phyloP scores from a whole-genome alignment of 2,797 vertebrate genomes.

The Apogon hyalosoma region DNA sequence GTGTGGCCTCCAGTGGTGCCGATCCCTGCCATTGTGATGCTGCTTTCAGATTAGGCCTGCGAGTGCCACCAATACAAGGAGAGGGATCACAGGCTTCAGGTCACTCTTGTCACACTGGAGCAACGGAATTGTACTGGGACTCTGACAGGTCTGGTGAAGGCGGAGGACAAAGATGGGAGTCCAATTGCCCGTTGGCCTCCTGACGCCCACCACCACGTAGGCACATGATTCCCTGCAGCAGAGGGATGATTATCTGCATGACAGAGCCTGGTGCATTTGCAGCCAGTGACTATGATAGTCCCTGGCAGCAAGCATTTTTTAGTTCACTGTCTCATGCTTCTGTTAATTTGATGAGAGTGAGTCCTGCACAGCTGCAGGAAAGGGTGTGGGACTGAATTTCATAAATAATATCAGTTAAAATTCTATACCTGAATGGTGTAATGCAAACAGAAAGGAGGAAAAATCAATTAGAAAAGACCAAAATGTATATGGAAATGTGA shows the following conservation, averaged over 20 bases:
- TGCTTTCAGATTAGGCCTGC: conserved; percentile 77
- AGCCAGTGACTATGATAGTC: conserved; percentile 79
- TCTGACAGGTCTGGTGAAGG: conserved; percentile 74
- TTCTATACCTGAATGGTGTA: conserved; percentile 65
- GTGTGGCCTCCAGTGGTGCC: conserved; percentile 69
- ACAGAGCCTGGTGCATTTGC: conserved; percentile 75
- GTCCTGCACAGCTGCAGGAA: conserved; percentile 71
- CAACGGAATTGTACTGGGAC: conserved; percentile 54
- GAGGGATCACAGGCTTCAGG: conserved; percentile 67
- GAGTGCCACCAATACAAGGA: conserved; percentile 51
- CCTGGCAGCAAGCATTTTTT: conserved; percentile 81
- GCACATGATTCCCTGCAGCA: conserved; percentile 66
- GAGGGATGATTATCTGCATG: conserved; percentile 79
- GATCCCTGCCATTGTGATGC: conserved; percentile 62
- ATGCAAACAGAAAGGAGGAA: conserved; percentile 62
- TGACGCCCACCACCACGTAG: conserved; percentile 66
- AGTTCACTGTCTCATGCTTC: conserved; percentile 79
- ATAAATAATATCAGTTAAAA: conserved; percentile 82
- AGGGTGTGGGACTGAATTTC: conserved; percentile 74
- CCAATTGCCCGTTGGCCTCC: conserved; percentile 65
- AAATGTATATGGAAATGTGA: conserved; percentile 64
- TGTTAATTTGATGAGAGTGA: conserved; percentile 84
- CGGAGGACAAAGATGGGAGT: conserved; percentile 63
- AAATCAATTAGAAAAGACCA: conserved; percentile 60
- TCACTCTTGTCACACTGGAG: conserved; percentile 75